phyloP scores from a whole-genome alignment of 2,888 invertebrate genomes.

The Pardosa pseudoannulata region DNA sequence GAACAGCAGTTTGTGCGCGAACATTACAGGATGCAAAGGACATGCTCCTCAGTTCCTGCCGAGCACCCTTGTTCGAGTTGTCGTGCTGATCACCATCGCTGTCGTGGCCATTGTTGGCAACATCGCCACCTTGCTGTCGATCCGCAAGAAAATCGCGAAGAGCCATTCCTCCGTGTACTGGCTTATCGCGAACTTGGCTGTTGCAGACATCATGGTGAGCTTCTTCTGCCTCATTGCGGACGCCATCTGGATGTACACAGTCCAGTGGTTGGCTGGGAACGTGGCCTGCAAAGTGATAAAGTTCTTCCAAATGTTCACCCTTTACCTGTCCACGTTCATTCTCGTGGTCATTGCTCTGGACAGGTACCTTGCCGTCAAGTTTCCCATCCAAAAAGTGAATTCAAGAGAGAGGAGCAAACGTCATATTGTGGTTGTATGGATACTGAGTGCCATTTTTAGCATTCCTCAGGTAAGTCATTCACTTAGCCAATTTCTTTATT shows the following conservation, averaged over 20 bases:
- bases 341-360: conserved; percentile 89
- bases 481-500: no score
- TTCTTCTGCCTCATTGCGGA: conserved; percentile 89
- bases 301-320: conserved; percentile 87
- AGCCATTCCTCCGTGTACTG: conserved; percentile 81
- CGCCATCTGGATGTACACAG: conserved; percentile 86
- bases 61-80: conserved; percentile 82
- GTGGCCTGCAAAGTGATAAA: conserved; percentile 87
- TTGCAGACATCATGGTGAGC: conserved; percentile 89
- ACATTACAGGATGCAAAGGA: neutral
- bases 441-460: conserved; percentile 84
- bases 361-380: conserved; percentile 86
- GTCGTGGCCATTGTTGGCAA: conserved; percentile 86
- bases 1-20: neutral
- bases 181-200: conserved; percentile 87
- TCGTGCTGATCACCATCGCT: conserved; percentile 84
- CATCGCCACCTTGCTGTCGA: conserved; percentile 86
- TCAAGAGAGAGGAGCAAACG: conserved; percentile 83
- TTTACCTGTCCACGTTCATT: conserved; percentile 89
- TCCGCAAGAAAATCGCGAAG: conserved; percentile 81
- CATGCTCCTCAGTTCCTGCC: conserved; percentile 83
- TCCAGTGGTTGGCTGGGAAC: conserved; percentile 88
- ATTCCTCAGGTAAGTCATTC: conserved; percentile 85
- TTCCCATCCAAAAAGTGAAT: conserved; percentile 85
- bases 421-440: conserved; percentile 84